phyloP scores from a whole-genome alignment of 2,888 invertebrate genomes.

The Ectemnius continuus region DNA sequence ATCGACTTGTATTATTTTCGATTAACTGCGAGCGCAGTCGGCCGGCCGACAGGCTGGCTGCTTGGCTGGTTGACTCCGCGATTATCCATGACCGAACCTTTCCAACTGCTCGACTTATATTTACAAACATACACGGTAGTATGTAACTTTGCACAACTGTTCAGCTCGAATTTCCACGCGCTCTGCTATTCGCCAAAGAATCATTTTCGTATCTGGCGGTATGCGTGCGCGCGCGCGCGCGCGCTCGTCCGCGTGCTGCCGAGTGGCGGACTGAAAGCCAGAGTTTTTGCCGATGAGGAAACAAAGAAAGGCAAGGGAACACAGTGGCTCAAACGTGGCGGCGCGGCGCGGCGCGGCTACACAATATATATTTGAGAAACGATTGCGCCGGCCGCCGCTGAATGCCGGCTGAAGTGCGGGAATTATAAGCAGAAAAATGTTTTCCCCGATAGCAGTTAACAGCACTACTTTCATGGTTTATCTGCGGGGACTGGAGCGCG shows the following conservation, averaged over 20 bases:
- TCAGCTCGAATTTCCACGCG: no score
- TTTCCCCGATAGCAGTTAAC: constrained; percentile 4
- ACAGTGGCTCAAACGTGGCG: background rate
- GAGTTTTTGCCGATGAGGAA: no score
- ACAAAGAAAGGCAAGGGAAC: background rate
- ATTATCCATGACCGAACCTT: constrained; percentile 6
- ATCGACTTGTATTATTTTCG: constrained; percentile 54
- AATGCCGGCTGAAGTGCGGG: constrained; percentile 2
- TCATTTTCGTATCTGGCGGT: no score
- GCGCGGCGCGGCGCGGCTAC: no score
- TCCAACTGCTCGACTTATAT: constrained; percentile 10
- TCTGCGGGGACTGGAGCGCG: no score
- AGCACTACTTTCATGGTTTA: background rate
- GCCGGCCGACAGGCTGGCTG: constrained; percentile 17
- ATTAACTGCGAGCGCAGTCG: constrained; percentile 17
- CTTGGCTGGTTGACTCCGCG: constrained; percentile 7
- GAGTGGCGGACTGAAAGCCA: no score
- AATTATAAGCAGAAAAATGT: constrained; percentile 9
- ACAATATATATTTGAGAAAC: constrained; percentile 1
- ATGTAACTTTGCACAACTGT: no score
- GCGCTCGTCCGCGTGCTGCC: no score
- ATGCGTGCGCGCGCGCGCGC: no score
- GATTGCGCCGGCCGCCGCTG: background rate
- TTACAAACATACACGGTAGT: no score
- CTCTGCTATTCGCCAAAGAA: no score